A percentile compares a stretch with the other conserved stretches of the same genome.
These are phyloP conservation scores for Drosophila dunni DNA, from an alignment of 1,140 invertebrate species.

Conservation along the genomic window DNA sequence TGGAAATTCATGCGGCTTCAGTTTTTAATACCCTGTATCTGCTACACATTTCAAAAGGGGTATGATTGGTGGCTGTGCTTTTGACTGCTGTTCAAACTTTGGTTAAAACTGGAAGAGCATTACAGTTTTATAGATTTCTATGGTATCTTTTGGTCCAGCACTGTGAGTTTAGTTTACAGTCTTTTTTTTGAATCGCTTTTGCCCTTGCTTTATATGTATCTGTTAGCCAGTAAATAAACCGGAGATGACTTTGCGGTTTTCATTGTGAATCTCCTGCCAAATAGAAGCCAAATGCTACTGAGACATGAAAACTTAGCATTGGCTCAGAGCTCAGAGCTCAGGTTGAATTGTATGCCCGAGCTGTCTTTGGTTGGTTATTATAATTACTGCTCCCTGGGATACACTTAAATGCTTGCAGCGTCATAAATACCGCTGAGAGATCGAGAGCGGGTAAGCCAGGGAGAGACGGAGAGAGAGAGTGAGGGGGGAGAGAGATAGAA, in stretches of 20 bases:
- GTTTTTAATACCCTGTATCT: constrained; percentile 30
- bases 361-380: constrained; percentile 61
- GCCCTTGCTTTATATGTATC: constrained; percentile 60
- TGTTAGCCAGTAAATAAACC: constrained; percentile 80
- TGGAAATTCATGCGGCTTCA: constrained; percentile 80
- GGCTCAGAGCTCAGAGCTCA: constrained; percentile 15
- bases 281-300: constrained; percentile 56
- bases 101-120: too few relatives aligned
- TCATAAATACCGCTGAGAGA: constrained; percentile 56
- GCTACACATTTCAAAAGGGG: not conserved
- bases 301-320: constrained; percentile 25
- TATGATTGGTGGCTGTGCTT: not conserved
- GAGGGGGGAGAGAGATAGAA: too few relatives aligned
- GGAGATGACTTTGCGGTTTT: constrained; percentile 83
- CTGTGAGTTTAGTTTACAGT: constrained; percentile 22
- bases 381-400: constrained; percentile 71
- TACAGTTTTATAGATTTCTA: not conserved
- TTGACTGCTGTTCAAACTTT: too few relatives aligned
- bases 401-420: constrained; percentile 71
- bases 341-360: constrained; percentile 23
- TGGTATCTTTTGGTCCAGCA: not conserved
- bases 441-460: too few relatives aligned
- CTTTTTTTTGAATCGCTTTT: constrained; percentile 54
- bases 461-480: too few relatives aligned
- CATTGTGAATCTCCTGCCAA: constrained; percentile 62